Base-by-base conservation (phyloP, 1,140 invertebrate genomes). In the Tetraneura akinire region DNA sequence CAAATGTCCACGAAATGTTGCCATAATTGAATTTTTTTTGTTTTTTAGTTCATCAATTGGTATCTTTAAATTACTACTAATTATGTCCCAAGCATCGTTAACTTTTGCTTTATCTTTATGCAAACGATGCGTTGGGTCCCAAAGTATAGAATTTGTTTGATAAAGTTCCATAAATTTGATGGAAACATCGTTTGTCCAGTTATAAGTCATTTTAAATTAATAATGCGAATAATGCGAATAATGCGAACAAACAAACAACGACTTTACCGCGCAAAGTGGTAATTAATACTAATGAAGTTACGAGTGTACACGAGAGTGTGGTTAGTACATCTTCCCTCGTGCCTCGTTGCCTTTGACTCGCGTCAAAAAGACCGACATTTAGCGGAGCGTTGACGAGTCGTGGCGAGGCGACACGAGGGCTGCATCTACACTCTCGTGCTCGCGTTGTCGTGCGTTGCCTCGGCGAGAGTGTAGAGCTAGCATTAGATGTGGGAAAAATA, bases 151-250 rank as follows among this genome's bases (percentile, higher is more conserved):
- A 32, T 74, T 49, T 9, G 47, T 16, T 57, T 74, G 49, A 49
- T 74, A 74, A 26, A 74, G n/a, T 32, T 74, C 49, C 32, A 74
- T 21, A 74, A 74, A 74, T 55, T 26, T 16, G n/a, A 74, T 32
- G 16, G 49, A 0, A 55, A 26, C 14, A 32, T 74, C 71, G 53
- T 74, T 74, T 11, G 71, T 74, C 71, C 71, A 74, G 18, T 74
- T 49, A n/a, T n/a, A n/a, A 47, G 37, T n/a, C 66, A 47, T 70
- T 47, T 45, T 70, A 55, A 55, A 55, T 55, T 55, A 55, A 21
- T 55, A 55, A 55, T n/a, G 53, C 21, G 21, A 55, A 55, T 21
- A 55, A 23, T 21, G 6, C 21, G 21, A 9, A 55, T 55, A n/a
- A 55, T 23, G 53, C 21, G 21, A 55, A 55, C 11, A 18, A 55